phyloP scores from a whole-genome alignment of 1,140 invertebrate genomes.

The Stegodyphus mimosarum region DNA sequence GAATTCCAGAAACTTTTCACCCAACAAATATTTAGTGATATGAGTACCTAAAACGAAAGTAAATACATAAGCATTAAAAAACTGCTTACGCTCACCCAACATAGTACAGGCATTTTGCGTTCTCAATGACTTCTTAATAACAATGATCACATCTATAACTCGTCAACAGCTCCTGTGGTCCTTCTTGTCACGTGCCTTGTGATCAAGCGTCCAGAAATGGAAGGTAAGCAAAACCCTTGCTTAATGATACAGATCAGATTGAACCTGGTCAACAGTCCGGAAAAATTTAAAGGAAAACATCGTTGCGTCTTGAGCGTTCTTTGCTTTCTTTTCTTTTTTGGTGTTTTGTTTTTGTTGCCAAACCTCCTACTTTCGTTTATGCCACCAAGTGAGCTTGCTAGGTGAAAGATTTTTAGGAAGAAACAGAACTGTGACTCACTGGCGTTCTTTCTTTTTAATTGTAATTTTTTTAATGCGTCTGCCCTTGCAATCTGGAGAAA shows the following conservation, averaged over 20 bases:
- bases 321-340: not conserved
- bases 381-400: too few species aligned
- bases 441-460: too few species aligned
- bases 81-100: not conserved
- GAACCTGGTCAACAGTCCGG: slow-evolving; percentile 40
- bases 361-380: not conserved
- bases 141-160: slow-evolving; percentile 5
- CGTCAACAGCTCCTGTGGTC: slow-evolving; percentile 50
- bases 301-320: not conserved
- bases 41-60: too few species aligned
- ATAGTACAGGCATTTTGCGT: not conserved
- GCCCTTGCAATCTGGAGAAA: too few species aligned
- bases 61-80: too few species aligned
- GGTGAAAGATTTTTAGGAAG: too few species aligned
- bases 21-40: slow-evolving; percentile 4
- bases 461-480: too few species aligned
- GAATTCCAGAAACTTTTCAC: not conserved
- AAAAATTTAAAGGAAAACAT: slow-evolving; percentile 53
- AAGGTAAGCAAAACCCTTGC: not conserved
- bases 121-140: slow-evolving; percentile 24
- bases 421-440: too few species aligned
- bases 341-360: not conserved
- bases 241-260: slow-evolving; percentile 36
- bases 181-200: not conserved
- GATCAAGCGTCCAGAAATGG: not conserved